Conservation (phyloP, 2,888 invertebrate genomes). For the Amphipyra berbera region DNA sequence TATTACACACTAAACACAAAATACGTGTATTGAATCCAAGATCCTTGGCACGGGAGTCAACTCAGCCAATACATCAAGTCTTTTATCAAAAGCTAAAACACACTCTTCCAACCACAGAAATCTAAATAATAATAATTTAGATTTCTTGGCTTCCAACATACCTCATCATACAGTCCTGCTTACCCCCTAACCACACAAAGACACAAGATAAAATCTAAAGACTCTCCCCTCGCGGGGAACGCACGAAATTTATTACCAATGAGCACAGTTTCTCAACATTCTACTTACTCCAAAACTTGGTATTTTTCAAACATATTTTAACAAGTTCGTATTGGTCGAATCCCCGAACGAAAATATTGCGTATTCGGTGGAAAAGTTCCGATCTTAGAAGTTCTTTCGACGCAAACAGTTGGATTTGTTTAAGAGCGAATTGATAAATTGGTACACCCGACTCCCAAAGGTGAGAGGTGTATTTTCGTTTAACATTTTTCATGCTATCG, state of each 20-base stretch:
- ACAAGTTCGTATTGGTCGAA: slow-evolving; percentile 2
- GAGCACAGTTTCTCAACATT: slow-evolving; percentile 31
- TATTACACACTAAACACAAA: too few relatives aligned
- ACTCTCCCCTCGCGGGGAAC: slow-evolving; percentile 9
- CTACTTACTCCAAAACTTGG: slow-evolving; percentile 13
- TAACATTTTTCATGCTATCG: slow-evolving; percentile 2
- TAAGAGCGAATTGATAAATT: slow-evolving; percentile 33
- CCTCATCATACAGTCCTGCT: not conserved
- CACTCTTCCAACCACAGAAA: too few relatives aligned
- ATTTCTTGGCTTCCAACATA: not conserved
- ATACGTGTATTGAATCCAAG: too few relatives aligned
- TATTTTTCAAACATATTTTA: slow-evolving; percentile 21
- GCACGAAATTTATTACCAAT: slow-evolving; percentile 31
- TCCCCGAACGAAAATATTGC: slow-evolving; percentile 22
- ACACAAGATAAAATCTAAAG: slow-evolving; percentile 31
- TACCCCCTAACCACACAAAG: not conserved
- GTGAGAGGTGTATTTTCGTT: slow-evolving; percentile 2
- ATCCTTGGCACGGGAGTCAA: too few relatives aligned
- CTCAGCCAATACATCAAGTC: too few relatives aligned
- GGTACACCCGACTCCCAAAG: slow-evolving; percentile 2
- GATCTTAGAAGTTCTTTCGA: slow-evolving; percentile 7
- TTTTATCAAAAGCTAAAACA: too few relatives aligned
- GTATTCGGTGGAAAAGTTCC: slow-evolving; percentile 2
- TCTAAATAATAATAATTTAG: too few relatives aligned
- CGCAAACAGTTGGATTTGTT: slow-evolving; percentile 23